Evolutionary conservation across 2,113 vertebrate genomes (phyloP).

Genomic region (Dendropsophus ebraccatus): DNA sequence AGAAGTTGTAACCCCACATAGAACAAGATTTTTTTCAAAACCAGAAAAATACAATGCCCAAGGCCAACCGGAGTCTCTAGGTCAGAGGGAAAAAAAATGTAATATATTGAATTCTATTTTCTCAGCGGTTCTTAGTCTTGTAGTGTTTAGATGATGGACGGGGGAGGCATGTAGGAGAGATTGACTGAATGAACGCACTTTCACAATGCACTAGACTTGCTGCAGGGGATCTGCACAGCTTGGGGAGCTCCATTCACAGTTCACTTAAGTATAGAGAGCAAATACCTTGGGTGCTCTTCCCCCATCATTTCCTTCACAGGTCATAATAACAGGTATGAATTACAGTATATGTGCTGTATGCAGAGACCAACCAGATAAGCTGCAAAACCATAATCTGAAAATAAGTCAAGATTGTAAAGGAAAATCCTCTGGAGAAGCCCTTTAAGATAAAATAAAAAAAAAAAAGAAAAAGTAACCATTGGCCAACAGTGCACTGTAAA

Average conservation of each 20-base stretch:
- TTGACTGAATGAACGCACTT: neutral
- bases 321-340: neutral
- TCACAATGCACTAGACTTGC: neutral
- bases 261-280: neutral
- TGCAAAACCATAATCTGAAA: no score
- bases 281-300: neutral
- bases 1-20: neutral
- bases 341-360: neutral
- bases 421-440: no score
- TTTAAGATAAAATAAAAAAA: no score
- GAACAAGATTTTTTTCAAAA: neutral
- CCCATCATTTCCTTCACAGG: neutral
- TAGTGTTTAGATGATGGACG: neutral
- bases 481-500: no score
- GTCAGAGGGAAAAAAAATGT: constrained; percentile 29
- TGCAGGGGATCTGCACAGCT: constrained; percentile 4
- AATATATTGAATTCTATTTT: constrained; percentile 44
- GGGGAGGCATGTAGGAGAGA: neutral
- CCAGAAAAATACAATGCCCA: constrained; percentile 12
- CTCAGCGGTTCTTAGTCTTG: neutral
- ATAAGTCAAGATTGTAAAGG: no score
- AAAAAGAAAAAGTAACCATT: no score
- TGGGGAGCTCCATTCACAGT: constrained; percentile 3
- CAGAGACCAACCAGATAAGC: no score
- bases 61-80: constrained; percentile 12